Evolutionary conservation across 2,888 invertebrate genomes (phyloP), one percentile per base, ranked within the genome.

Genomic region (Lomographa bimaculata): DNA sequence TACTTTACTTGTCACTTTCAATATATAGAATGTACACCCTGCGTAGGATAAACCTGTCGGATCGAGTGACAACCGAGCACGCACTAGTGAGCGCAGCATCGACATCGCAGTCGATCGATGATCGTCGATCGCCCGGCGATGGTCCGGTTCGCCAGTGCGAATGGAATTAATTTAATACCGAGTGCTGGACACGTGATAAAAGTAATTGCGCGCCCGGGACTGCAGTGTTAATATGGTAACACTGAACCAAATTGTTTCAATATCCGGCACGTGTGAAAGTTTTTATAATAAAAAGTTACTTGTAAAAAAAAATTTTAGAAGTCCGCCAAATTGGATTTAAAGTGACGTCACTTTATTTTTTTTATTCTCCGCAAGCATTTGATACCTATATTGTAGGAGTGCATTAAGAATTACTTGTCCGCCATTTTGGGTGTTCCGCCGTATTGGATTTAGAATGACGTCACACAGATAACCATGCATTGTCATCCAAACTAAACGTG

Each of bases 151-250:
- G 17, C 30, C 37, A 24, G 24, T 33, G 24, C 41, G 42, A 44
- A 36, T 26, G 40, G 59, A 59, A 63, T 62, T 62, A 60, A 63
- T 60, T 68, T 56, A 56, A 60, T 59, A 53, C 46, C 50, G 54
- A 54, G 47, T 54, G 50, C 46, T 57, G 52, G 55, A 50, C 55
- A 57, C 54, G 62, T 62, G 60, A 66, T 70, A 65, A 64, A 67
- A 56, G 56, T 64, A 60, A 70, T 62, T 51, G 60, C 50, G 44
- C 54, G 49, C 50, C 34, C 39, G 37, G 46, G 39, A 39, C 46
- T 36, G 42, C 39, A 33, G 50, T 49, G 41, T 52, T 54, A 57
- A 54, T 54, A 57, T 52, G 48, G 36, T 32, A 40, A 36, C 39
- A 40, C 35, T 14, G 30, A 30, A 16, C 33, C 21, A 33, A 39